A percentile compares a stretch with the other conserved stretches of the same genome.
Evolutionary conservation across 2,113 vertebrate genomes (phyloP).

Genomic region (Eidolon helvum): DNA sequence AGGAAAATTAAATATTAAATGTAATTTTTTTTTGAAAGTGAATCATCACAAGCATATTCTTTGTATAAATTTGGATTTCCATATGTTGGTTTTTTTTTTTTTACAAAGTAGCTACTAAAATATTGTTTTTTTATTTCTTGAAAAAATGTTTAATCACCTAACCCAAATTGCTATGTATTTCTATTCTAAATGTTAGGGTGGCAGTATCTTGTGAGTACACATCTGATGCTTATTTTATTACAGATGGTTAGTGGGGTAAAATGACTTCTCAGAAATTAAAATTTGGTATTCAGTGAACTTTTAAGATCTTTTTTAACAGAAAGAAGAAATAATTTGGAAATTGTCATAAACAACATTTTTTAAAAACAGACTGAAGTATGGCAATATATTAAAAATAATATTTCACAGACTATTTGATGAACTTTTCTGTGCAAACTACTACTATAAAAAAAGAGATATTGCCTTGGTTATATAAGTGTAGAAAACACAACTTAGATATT

Average conservation of each 20-base stretch:
- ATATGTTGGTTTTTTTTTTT: not conserved
- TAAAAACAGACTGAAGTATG: not conserved
- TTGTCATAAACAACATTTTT: not conserved
- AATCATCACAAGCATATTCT: not conserved
- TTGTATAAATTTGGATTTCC: slow-evolving; percentile 15
- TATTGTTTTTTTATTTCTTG: not conserved
- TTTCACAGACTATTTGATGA: slow-evolving; percentile 1
- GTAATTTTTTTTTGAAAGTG: not conserved
- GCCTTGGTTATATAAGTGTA: not conserved
- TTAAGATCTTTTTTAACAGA: not conserved
- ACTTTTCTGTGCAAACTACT: not conserved
- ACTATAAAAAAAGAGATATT: not conserved
- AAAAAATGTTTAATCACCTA: slow-evolving; percentile 12
- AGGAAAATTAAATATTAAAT: not conserved
- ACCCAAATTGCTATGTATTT: not conserved
- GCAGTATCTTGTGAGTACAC: not conserved
- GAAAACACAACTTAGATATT: not conserved
- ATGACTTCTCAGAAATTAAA: slow-evolving; percentile 18
- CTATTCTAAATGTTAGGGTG: slow-evolving; percentile 9
- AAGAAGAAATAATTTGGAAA: slow-evolving; percentile 13
- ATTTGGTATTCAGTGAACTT: slow-evolving; percentile 26
- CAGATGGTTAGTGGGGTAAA: slow-evolving; percentile 54
- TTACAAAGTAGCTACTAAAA: not conserved
- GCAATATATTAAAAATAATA: slow-evolving; percentile 3
- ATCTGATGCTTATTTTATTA: slow-evolving; percentile 20